These are phyloP conservation scores for Chydorus sphaericus DNA, from an alignment of 2,888 invertebrate genomes.

Conservation along the genomic window DNA sequence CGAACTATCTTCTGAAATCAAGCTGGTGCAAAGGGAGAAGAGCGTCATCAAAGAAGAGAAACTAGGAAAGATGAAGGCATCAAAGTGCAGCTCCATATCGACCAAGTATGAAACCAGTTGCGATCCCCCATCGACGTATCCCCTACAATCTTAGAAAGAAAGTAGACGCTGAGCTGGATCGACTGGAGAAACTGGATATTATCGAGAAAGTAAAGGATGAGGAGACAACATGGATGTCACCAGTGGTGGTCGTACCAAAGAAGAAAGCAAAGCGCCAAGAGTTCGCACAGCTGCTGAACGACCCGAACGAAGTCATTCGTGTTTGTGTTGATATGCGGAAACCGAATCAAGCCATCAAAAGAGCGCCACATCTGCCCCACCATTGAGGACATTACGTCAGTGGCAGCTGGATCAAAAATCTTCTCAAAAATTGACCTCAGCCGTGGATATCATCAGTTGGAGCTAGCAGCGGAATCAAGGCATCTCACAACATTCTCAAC, in stretches of 20 bases:
- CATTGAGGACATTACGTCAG: constrained; percentile 10
- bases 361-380: constrained; percentile 13
- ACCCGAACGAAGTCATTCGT: constrained; percentile 11
- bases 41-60: no score
- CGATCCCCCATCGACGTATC: not conserved
- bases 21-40: no score
- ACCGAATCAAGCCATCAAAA: constrained; percentile 14
- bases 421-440: constrained; percentile 25
- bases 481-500: constrained; percentile 29
- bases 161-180: not conserved
- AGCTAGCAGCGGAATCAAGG: constrained; percentile 23
- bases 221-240: not conserved
- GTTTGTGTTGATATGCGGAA: constrained; percentile 15
- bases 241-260: not conserved
- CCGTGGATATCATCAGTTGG: constrained; percentile 27
- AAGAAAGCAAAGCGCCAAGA: no score
- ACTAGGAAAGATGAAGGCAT: no score
- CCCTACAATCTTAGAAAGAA: not conserved
- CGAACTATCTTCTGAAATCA: no score
- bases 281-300: no score
- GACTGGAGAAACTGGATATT: not conserved
- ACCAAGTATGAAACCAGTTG: no score
- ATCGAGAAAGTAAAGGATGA: not conserved
- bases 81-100: no score
- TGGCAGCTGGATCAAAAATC: constrained; percentile 12